A percentile compares a stretch with the other conserved stretches of the same genome.
phyloP scores from a whole-genome alignment of 2,113 vertebrate genomes.

The Lethenteron camtschaticum region DNA sequence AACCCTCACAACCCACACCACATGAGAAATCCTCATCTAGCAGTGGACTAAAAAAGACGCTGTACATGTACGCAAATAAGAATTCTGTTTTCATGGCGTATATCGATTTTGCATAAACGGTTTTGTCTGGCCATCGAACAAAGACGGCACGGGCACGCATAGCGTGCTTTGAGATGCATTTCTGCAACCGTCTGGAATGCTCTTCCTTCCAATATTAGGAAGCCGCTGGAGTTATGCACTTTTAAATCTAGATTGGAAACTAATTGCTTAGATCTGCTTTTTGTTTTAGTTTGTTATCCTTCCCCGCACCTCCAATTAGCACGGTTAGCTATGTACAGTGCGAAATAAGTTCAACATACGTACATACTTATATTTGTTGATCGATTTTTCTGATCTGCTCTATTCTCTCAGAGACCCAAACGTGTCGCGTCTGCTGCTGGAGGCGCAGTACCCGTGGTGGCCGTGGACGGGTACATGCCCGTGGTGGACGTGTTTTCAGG shows the following conservation, averaged over 20 bases:
- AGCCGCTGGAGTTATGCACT: background rate
- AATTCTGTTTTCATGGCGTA: background rate
- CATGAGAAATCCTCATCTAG: no score
- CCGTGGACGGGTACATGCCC: conserved; percentile 54
- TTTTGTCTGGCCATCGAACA: background rate
- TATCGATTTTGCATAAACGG: background rate
- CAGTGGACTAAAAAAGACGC: background rate
- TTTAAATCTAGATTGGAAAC: background rate
- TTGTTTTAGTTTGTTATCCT: background rate
- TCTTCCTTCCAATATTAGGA: no score
- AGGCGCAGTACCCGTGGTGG: conserved; percentile 64
- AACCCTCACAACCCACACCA: no score
- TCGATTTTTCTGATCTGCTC: background rate
- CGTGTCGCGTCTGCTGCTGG: conserved; percentile 43
- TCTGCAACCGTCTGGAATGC: no score
- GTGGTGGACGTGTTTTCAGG: conserved; percentile 58
- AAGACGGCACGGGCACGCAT: background rate
- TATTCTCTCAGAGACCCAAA: conserved; percentile 34
- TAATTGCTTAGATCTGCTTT: background rate
- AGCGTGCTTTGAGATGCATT: no score
- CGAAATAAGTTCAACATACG: background rate
- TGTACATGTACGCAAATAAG: background rate
- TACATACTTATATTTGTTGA: background rate
- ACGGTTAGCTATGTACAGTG: background rate
- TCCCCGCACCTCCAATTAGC: background rate